Base-by-base conservation (phyloP, 2,113 vertebrate genomes). In the Odontophorus gujanensis region DNA sequence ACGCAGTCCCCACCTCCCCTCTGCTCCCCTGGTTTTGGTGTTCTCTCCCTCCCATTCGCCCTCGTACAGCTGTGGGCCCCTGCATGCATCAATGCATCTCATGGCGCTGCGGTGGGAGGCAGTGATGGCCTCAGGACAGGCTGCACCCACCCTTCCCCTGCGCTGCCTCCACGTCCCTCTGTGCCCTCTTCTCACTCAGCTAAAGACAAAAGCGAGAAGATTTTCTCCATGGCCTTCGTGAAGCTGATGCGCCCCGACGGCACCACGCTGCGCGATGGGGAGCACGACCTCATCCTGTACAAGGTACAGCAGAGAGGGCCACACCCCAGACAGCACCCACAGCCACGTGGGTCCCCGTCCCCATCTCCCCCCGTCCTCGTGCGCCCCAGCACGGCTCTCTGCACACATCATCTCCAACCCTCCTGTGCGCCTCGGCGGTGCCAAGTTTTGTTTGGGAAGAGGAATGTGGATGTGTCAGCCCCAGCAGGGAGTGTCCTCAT, bases 181-280 rank as follows among this genome's bases (percentile, higher is more conserved):
- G 2, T 1, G 18, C 6, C 40, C 48, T 61, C 22, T 63, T 77
- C n/a, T 61, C 53, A 47, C 32, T 11, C 89, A 97, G 95, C 87
- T 68, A 97, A 97, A 61, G 96, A 97, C 83, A 89, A 94, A 4
- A 95, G 92, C 0, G 96, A 97, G 94, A 32, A 86, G 59, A 74
- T 97, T 69, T 97, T 97, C 94, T 96, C 95, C 81, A 95, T 97
- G 97, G 97, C 97, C 28, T 97, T 96, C 0, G 95, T 97, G 95
- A 92, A 72, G 84, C 83, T 97, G 90, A 95, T 97, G 61, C 69
- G 53, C 9, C 81, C 86, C 1, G 96, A 97, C 0, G 96, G 96
- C 65, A 97, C 97, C 71, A 97, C 96, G 0, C 94, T 97, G 62
- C 74, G 76, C 2, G 97, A 97, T 0, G 96, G 95, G 48, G 95